Conservation (phyloP, 2,113 vertebrate species). For the Lucifuga dentata region DNA sequence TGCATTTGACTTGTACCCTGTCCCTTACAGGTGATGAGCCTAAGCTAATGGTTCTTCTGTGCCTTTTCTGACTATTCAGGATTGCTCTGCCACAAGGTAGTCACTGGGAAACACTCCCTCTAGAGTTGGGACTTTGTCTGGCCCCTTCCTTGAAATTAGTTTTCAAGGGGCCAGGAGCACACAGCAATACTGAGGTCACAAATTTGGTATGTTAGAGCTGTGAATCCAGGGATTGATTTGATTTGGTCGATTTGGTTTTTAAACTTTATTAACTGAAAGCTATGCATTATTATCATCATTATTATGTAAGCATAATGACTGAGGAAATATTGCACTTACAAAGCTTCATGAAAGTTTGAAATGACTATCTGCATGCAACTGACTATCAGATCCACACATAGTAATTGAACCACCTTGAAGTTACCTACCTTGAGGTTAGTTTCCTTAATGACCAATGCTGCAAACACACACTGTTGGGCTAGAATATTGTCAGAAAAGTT, state of each 20-base stretch:
- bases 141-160: not conserved
- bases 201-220: not conserved
- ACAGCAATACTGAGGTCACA: not conserved
- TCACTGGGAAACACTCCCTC: not conserved
- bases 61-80: not conserved
- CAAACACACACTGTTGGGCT: too few relatives aligned
- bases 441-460: too few relatives aligned
- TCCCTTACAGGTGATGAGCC: not conserved
- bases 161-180: not conserved
- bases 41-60: not conserved
- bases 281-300: too few relatives aligned
- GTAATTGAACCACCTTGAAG: too few relatives aligned
- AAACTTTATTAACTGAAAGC: not conserved
- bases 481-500: too few relatives aligned
- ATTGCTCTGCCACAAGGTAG: not conserved
- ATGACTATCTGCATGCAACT: too few relatives aligned
- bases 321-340: too few relatives aligned
- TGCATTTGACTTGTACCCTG: slow-evolving; percentile 3
- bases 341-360: too few relatives aligned
- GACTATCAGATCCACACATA: too few relatives aligned
- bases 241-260: not conserved
- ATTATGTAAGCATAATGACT: too few relatives aligned
- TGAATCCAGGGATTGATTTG: not conserved
- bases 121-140: not conserved
- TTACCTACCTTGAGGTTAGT: too few relatives aligned